phyloP scores from a whole-genome alignment of 2,113 vertebrate species.

The Epinephelus moara region DNA sequence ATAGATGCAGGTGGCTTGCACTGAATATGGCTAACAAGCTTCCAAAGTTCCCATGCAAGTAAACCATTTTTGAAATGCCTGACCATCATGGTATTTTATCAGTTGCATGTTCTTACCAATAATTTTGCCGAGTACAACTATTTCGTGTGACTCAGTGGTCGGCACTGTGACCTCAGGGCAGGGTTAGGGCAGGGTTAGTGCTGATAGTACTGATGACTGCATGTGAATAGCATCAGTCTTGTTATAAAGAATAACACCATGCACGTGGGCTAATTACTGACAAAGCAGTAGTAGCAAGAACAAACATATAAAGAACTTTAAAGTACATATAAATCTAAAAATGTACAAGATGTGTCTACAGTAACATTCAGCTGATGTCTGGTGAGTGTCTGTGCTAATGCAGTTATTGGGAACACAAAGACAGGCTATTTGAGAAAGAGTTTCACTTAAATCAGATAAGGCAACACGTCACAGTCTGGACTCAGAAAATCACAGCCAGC shows the following conservation, averaged over 20 bases:
- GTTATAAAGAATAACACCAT: neutral
- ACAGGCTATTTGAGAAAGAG: neutral
- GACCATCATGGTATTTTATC: neutral
- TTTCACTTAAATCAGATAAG: slow-evolving; percentile 28
- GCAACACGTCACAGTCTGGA: neutral
- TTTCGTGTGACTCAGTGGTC: slow-evolving; percentile 8
- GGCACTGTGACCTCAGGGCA: slow-evolving; percentile 6
- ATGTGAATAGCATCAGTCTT: neutral
- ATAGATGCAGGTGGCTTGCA: neutral
- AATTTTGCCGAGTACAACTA: neutral
- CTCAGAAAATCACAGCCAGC: no score
- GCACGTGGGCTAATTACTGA: neutral
- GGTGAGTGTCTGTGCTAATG: neutral
- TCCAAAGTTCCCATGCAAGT: neutral
- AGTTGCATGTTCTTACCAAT: neutral
- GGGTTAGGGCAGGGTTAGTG: neutral
- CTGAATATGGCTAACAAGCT: neutral
- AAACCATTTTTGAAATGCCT: neutral
- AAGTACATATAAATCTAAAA: slow-evolving; percentile 1
- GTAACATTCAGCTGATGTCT: neutral
- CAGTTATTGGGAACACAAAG: neutral
- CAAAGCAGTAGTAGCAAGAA: neutral
- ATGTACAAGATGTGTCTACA: neutral
- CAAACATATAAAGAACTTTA: slow-evolving; percentile 2
- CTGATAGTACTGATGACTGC: neutral